phyloP scores from a whole-genome alignment of 2,888 invertebrate genomes.

The Ophioninae sp. region DNA sequence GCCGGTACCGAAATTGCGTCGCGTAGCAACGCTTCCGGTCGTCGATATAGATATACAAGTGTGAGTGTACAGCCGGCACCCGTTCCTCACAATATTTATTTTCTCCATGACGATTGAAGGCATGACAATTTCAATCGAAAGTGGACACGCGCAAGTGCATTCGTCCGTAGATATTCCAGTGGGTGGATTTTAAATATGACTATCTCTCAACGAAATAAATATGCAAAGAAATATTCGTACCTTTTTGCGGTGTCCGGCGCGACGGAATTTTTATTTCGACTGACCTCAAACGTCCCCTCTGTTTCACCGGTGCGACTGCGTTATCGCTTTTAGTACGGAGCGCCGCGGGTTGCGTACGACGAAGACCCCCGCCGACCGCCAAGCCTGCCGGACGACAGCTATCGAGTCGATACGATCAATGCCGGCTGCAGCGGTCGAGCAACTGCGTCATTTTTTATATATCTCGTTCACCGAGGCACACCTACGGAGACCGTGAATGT shows the following conservation, averaged over 20 bases:
- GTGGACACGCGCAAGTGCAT: background rate
- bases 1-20: conserved; percentile 6
- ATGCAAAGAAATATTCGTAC: background rate
- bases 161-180: background rate
- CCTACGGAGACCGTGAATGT: too few relatives aligned
- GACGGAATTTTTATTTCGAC: background rate
- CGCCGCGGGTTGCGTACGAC: background rate
- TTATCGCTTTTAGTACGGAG: background rate
- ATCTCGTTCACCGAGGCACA: background rate
- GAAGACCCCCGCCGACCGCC: background rate
- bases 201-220: background rate
- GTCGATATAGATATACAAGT: conserved; percentile 22
- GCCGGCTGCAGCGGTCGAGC: conserved; percentile 40
- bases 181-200: background rate
- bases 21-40: background rate
- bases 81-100: background rate
- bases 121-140: background rate
- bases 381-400: too few relatives aligned
- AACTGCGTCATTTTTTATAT: conserved; percentile 8
- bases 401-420: conserved; percentile 36
- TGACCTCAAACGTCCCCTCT: background rate
- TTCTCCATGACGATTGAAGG: background rate
- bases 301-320: background rate
- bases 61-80: background rate
- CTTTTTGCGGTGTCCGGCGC: background rate